Conservation (phyloP, 2,888 invertebrate genomes). For the Scaptomyza flava region DNA sequence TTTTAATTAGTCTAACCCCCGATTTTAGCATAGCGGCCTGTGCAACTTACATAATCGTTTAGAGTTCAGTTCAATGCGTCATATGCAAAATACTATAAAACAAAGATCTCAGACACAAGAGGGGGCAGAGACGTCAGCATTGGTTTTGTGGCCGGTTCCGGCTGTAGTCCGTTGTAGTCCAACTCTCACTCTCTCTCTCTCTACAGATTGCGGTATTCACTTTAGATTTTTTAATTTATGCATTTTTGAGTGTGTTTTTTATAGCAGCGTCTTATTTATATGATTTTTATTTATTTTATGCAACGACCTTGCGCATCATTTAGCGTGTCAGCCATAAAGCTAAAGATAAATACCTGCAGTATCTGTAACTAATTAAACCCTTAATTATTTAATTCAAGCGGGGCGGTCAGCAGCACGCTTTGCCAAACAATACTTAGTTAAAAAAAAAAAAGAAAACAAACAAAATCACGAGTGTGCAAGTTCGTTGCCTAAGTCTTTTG, state of each 20-base stretch:
- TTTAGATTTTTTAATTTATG: constrained; percentile 58
- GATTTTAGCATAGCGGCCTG: constrained; percentile 49
- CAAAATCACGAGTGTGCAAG: constrained; percentile 11
- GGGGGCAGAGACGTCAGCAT: background rate
- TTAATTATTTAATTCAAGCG: constrained; percentile 27
- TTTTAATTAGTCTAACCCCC: constrained; percentile 52
- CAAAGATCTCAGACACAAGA: constrained; percentile 6
- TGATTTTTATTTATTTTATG: constrained; percentile 77
- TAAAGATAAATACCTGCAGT: background rate
- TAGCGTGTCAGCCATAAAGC: constrained; percentile 32
- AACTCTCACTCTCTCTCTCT: constrained; percentile 56
- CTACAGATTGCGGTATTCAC: constrained; percentile 8
- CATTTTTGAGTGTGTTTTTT: constrained; percentile 26
- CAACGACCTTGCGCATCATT: constrained; percentile 76
- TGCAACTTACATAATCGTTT: constrained; percentile 37
- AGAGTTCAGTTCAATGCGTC: constrained; percentile 44
- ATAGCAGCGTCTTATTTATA: constrained; percentile 61
- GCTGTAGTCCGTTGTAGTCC: constrained; percentile 29
- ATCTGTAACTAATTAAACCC: constrained; percentile 61
- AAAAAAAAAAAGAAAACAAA: background rate
- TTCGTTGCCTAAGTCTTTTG: constrained; percentile 78
- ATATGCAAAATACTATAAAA: constrained; percentile 44
- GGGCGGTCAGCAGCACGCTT: constrained; percentile 13
- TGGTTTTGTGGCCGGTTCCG: constrained; percentile 40
- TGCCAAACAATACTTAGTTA: background rate